phyloP scores from a whole-genome alignment of 1,140 invertebrate genomes.

The Pogonus chalceus region DNA sequence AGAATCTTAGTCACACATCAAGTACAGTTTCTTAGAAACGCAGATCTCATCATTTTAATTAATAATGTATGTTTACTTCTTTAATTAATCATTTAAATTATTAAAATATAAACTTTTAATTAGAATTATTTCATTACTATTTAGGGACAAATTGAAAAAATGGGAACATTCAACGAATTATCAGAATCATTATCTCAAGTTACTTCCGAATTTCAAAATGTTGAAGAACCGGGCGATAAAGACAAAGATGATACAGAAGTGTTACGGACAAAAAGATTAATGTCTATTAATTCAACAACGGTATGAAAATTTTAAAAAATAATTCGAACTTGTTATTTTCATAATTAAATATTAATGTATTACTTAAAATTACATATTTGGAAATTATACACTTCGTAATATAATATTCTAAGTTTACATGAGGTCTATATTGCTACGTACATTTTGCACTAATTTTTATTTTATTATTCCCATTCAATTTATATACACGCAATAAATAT shows the following conservation, averaged over 20 bases:
- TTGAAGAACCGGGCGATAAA: conserved; percentile 20
- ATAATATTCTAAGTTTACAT: no score
- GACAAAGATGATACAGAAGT: conserved; percentile 19
- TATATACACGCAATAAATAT: no score
- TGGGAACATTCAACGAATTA: conserved; percentile 29
- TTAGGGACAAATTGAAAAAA: conserved; percentile 37
- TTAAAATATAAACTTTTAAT: neutral
- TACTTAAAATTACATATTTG: no score
- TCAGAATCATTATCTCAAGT: conserved; percentile 27
- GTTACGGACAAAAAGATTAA: conserved; percentile 32
- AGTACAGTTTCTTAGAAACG: conserved; percentile 64
- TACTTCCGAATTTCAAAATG: conserved; percentile 19
- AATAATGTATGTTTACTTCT: conserved; percentile 48
- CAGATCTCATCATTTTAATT: conserved; percentile 58
- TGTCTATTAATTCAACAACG: conserved; percentile 20
- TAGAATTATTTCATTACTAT: no score
- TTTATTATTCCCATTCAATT: no score
- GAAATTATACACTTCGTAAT: no score
- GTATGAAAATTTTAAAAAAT: conserved; percentile 22
- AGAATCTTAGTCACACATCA: conserved; percentile 75
- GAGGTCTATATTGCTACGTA: no score
- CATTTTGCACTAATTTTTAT: neutral
- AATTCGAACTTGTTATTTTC: conserved; percentile 17
- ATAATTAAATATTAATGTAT: no score
- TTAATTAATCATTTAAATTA: conserved; percentile 3